Evolutionary conservation across 2,797 vertebrate species (phyloP).

Genomic region (Champsocephalus gunnari): DNA sequence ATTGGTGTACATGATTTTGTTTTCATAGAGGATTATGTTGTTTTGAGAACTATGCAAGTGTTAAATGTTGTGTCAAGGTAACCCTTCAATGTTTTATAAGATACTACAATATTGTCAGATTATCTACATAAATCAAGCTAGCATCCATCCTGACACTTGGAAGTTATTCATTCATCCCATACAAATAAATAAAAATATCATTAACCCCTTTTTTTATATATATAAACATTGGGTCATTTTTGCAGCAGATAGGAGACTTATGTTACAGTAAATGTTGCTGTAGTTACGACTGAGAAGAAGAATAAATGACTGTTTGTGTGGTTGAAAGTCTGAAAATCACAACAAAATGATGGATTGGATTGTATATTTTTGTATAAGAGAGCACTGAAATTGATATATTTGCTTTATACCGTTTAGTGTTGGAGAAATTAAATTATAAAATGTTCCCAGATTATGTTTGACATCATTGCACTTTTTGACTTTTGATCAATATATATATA

Average conservation of each 20-base stretch:
- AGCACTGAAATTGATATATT: slow-evolving; percentile 73
- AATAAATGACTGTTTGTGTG: slow-evolving; percentile 22
- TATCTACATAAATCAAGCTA: slow-evolving; percentile 13
- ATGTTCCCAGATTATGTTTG: slow-evolving; percentile 61
- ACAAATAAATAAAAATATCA: slow-evolving; percentile 15
- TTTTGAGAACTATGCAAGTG: slow-evolving; percentile 64
- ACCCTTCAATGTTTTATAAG: slow-evolving; percentile 23
- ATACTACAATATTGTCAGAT: slow-evolving; percentile 17
- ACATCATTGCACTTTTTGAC: slow-evolving; percentile 49
- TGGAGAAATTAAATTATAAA: slow-evolving; percentile 38
- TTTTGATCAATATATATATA: slow-evolving; percentile 58
- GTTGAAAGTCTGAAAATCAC: slow-evolving; percentile 43
- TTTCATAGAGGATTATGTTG: slow-evolving; percentile 65
- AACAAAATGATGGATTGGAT: slow-evolving; percentile 59
- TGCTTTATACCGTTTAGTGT: slow-evolving; percentile 67
- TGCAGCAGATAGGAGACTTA: neutral
- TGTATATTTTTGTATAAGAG: slow-evolving; percentile 78
- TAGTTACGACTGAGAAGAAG: slow-evolving; percentile 4
- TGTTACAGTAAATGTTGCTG: slow-evolving; percentile 5
- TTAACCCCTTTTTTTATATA: neutral
- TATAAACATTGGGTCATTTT: slow-evolving; percentile 25
- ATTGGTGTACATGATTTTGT: slow-evolving; percentile 53
- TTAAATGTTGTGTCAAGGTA: slow-evolving; percentile 29
- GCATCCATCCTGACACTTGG: slow-evolving; percentile 2
- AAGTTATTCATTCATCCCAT: slow-evolving; percentile 5